Conservation (phyloP, 2,113 vertebrate species). For the Bubo bubo region DNA sequence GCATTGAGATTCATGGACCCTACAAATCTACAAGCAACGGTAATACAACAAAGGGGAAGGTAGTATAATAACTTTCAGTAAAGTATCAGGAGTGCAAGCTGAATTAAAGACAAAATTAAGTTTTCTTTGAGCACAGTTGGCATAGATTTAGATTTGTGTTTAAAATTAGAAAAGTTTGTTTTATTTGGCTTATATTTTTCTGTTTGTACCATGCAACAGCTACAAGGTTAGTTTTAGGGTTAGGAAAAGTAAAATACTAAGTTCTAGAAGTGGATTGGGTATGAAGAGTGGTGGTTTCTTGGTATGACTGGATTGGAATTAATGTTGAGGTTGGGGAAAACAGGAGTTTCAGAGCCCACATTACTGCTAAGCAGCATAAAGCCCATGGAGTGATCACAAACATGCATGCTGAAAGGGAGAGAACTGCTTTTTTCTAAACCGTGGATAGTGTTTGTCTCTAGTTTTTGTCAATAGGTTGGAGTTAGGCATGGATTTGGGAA, state of each 20-base stretch:
- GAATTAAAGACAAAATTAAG: not conserved
- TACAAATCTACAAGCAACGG: not conserved
- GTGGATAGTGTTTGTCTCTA: not conserved
- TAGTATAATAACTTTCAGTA: not conserved
- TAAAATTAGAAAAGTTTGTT: not conserved
- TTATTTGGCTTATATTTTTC: not conserved
- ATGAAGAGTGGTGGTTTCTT: not conserved
- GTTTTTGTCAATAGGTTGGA: not conserved
- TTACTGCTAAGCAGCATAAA: not conserved
- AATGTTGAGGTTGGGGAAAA: not conserved
- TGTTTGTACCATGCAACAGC: not conserved
- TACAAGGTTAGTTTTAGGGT: not conserved
- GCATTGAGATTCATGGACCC: not conserved
- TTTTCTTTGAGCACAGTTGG: not conserved
- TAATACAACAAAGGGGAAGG: not conserved
- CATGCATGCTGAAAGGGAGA: not conserved
- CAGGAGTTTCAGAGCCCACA: not conserved
- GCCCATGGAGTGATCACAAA: not conserved
- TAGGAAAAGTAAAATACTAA: not conserved
- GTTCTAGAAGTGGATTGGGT: not conserved
- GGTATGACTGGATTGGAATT: not conserved
- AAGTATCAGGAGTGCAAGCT: not conserved
- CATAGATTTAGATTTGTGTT: not conserved
- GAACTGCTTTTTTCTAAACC: not conserved
- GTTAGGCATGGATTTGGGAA: not conserved